Percentiles rank a stretch among this genome's conserved stretches.
Evolutionary conservation across 2,888 invertebrate species (phyloP).

Genomic region (Apodemia zela): DNA sequence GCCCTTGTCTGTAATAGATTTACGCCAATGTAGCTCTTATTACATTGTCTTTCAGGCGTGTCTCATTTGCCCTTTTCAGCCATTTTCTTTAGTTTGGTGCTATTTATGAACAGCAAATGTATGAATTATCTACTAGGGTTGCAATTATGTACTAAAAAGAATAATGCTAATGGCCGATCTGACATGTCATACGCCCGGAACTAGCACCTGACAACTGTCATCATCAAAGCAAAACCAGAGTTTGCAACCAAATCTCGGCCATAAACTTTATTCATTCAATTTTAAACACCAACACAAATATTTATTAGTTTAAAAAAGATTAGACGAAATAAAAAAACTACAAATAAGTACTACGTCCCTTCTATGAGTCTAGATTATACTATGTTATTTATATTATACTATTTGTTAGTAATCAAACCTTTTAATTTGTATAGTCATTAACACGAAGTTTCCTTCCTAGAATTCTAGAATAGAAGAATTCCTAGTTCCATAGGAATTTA

Average conservation of each 20-base stretch:
- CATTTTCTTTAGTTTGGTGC: background rate
- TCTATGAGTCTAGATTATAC: background rate
- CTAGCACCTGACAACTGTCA: no score
- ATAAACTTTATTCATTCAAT: background rate
- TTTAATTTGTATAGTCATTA: background rate
- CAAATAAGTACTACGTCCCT: constrained; percentile 1
- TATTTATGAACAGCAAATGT: constrained; percentile 11
- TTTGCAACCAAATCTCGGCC: background rate
- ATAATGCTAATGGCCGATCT: background rate
- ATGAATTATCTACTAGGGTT: constrained; percentile 16
- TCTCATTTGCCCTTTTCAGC: constrained; percentile 1
- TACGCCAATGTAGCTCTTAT: constrained; percentile 42
- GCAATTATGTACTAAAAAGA: background rate
- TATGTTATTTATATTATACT: background rate
- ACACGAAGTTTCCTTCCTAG: no score
- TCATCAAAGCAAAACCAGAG: no score
- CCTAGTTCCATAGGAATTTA: background rate
- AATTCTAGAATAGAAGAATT: no score
- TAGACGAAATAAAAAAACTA: background rate
- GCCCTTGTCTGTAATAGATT: constrained; percentile 67
- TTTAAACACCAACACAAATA: constrained; percentile 4
- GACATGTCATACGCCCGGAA: background rate
- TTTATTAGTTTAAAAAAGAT: background rate
- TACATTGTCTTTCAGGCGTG: constrained; percentile 12
- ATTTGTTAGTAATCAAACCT: constrained; percentile 8